Evolutionary conservation across 2,888 invertebrate genomes (phyloP).

Genomic region (Phengaris arion): DNA sequence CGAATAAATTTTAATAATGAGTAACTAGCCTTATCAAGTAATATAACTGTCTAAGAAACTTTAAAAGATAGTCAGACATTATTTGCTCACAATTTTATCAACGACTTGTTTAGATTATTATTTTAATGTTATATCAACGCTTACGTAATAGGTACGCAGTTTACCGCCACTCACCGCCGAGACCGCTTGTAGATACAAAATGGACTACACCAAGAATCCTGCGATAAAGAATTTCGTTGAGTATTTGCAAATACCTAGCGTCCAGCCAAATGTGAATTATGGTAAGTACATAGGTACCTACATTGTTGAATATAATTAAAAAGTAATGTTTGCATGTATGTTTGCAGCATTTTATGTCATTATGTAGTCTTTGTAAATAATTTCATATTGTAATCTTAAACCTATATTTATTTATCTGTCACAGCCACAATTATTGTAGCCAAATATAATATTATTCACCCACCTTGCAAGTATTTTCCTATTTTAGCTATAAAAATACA

Average conservation of each 20-base stretch:
- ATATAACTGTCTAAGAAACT: neutral
- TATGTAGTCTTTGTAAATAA: too few relatives aligned
- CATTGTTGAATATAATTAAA: too few relatives aligned
- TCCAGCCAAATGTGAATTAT: slow-evolving; percentile 87
- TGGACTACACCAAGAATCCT: slow-evolving; percentile 60
- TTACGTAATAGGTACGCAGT: slow-evolving; percentile 16
- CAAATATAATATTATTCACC: too few relatives aligned
- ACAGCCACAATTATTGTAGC: too few relatives aligned
- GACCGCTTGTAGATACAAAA: slow-evolving; percentile 39
- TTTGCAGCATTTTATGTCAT: too few relatives aligned
- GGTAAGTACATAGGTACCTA: too few relatives aligned
- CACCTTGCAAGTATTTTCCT: too few relatives aligned
- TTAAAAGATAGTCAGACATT: neutral
- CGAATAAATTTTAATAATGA: neutral
- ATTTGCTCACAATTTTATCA: slow-evolving; percentile 18
- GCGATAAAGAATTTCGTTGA: slow-evolving; percentile 85
- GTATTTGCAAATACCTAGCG: slow-evolving; percentile 86
- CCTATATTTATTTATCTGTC: too few relatives aligned
- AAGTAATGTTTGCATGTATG: too few relatives aligned
- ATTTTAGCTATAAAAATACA: too few relatives aligned
- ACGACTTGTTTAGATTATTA: neutral
- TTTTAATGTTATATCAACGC: slow-evolving; percentile 4
- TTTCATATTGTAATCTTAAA: too few relatives aligned
- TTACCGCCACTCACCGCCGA: neutral
- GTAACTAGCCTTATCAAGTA: neutral